Evolutionary conservation across 1,140 invertebrate genomes (phyloP), one percentile per base, ranked within the genome.

Genomic region (Phenacoccus solenopsis): DNA sequence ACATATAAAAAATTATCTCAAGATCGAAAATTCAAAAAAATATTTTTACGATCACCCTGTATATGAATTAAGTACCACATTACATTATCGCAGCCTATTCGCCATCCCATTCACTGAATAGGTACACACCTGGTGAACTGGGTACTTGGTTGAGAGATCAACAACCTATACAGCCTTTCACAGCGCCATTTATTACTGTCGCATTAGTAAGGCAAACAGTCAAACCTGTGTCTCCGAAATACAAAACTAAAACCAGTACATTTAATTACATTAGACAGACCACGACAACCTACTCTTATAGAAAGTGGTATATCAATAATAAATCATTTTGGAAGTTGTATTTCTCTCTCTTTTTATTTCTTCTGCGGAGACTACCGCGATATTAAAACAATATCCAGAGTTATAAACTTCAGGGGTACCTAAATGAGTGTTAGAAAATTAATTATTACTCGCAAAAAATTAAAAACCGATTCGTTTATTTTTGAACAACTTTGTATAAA

Each of bases 361-460:
- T n/a, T n/a, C n/a, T n/a, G n/a, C n/a, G n/a, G n/a, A 49, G 38
- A 16, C 20, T 49, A 49, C 38, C 20, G 20, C 20, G 38, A 49
- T 49, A 49, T 49, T 49, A 49, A 49, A 49, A 49, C 38, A 49
- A 49, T 49, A 49, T 49, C 38, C n/a, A n/a, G n/a, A n/a, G n/a
- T n/a, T n/a, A 49, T 49, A 49, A 49, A 49, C 20, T 49, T 10
- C 20, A 49, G 38, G 13, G 38, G 38, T 49, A 16, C 38, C 12
- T 49, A 49, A 49, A 49, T 49, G 3, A 2, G 16, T n/a, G n/a
- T n/a, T 32, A 32, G 13, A 32, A 32, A 32, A 7, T 32, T 32
- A 13, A 32, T 5, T 7, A 32, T 32, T 32, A 7, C 13, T 32
- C 5, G 30, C 30, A 32, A 32, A 32, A 32, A 32, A 32, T 32